Conservation (phyloP, 2,113 vertebrate species). For the Maccullochella peelii region DNA sequence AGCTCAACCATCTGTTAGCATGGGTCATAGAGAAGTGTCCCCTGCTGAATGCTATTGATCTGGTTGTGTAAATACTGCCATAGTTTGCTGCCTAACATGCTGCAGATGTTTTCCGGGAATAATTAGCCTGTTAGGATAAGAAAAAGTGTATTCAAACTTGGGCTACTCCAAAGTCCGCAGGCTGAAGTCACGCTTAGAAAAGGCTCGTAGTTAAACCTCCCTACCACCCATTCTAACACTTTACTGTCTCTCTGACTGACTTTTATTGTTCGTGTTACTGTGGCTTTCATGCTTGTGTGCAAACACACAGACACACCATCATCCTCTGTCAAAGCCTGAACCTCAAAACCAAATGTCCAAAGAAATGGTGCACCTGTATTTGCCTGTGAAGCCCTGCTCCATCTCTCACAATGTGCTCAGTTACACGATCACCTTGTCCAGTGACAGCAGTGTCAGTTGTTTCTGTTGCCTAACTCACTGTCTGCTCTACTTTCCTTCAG, state of each 20-base stretch:
- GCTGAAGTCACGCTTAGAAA: conserved; percentile 28
- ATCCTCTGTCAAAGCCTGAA: conserved; percentile 19
- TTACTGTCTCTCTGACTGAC: conserved; percentile 21
- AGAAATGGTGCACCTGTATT: conserved; percentile 23
- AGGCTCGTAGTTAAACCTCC: neutral
- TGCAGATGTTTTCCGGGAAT: conserved; percentile 71
- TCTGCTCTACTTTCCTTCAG: conserved; percentile 46
- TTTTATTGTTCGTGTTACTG: conserved; percentile 34
- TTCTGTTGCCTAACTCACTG: conserved; percentile 44
- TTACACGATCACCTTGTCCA: conserved; percentile 12
- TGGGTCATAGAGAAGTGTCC: conserved; percentile 41
- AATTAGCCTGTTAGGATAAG: conserved; percentile 27
- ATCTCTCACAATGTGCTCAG: conserved; percentile 23
- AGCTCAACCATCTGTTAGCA: conserved; percentile 29
- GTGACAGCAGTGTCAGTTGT: conserved; percentile 54
- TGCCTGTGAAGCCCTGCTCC: conserved; percentile 18
- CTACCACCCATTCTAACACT: conserved; percentile 3
- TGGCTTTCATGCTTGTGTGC: conserved; percentile 33
- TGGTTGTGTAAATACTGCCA: conserved; percentile 62
- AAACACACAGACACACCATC: conserved; percentile 23
- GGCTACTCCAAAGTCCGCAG: conserved; percentile 44
- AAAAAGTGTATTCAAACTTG: conserved; percentile 27
- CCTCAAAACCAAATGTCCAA: neutral
- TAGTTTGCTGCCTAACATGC: conserved; percentile 46
- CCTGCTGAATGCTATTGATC: conserved; percentile 65